Evolutionary conservation across 2,888 invertebrate genomes (phyloP).

Genomic region (Pediacus dermestoides): DNA sequence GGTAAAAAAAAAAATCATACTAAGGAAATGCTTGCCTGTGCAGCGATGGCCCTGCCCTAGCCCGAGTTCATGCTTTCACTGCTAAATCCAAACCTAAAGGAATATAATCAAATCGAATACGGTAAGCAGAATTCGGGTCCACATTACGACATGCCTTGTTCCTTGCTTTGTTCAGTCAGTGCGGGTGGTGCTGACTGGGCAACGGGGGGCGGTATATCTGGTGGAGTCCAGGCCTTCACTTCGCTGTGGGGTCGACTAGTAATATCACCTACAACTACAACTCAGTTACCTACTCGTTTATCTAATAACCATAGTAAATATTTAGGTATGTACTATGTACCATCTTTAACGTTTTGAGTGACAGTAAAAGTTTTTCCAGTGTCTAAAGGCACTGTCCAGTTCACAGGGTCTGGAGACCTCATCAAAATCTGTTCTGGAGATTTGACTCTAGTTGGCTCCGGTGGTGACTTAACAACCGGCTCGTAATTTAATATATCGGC

Average conservation of each 20-base stretch:
- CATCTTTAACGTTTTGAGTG: constrained; percentile 84
- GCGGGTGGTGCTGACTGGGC: constrained; percentile 68
- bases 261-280: constrained; percentile 60
- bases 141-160: constrained; percentile 51
- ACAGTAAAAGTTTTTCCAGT: constrained; percentile 92
- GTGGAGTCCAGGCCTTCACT: constrained; percentile 72
- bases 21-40: constrained; percentile 40
- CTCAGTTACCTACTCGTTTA: background rate
- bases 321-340: constrained; percentile 43
- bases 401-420: constrained; percentile 90
- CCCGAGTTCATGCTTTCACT: constrained; percentile 45
- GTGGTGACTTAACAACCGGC: constrained; percentile 85
- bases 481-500: constrained; percentile 53
- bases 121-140: constrained; percentile 47
- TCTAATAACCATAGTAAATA: constrained; percentile 5
- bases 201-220: constrained; percentile 60
- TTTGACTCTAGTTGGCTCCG: constrained; percentile 89
- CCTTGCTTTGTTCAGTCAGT: constrained; percentile 58
- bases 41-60: constrained; percentile 43
- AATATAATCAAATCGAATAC: constrained; percentile 48
- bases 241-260: constrained; percentile 85
- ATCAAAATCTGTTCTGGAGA: constrained; percentile 90
- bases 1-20: constrained; percentile 6
- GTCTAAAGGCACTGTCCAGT: constrained; percentile 92
- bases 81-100: constrained; percentile 50